These are phyloP conservation scores for Prionace glauca DNA, from an alignment of 2,797 vertebrate species.

Conservation along the genomic window DNA sequence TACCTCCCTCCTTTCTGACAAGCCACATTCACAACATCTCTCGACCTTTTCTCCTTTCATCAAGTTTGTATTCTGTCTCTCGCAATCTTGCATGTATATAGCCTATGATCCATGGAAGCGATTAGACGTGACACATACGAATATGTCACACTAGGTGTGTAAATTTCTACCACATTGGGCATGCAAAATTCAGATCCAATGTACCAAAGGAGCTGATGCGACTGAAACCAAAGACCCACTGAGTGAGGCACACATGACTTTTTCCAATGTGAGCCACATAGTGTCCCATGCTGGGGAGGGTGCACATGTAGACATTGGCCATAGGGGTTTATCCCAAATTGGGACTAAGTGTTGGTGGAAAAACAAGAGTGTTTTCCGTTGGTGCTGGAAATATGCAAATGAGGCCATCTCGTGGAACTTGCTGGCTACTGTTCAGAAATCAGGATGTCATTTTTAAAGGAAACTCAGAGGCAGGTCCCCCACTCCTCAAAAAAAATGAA, in stretches of 20 bases:
- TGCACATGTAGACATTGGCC: background rate
- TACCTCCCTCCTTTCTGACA: background rate
- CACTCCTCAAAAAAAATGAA: too few species aligned
- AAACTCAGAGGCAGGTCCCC: too few species aligned
- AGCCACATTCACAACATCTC: background rate
- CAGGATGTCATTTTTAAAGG: too few species aligned
- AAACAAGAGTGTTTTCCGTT: too few species aligned
- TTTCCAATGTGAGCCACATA: background rate
- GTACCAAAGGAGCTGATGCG: background rate
- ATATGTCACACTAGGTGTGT: background rate
- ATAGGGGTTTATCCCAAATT: too few species aligned
- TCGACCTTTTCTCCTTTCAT: background rate
- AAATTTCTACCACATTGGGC: background rate
- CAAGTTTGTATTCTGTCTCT: background rate
- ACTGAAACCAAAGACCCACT: background rate
- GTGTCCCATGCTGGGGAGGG: background rate
- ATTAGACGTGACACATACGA: background rate
- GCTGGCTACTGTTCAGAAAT: too few species aligned
- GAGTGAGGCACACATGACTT: background rate
- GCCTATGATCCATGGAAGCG: background rate
- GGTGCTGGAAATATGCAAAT: too few species aligned
- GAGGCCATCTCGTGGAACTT: too few species aligned
- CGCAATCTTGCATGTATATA: background rate
- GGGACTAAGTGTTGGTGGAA: too few species aligned
- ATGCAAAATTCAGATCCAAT: background rate